Conservation (phyloP, 1,140 invertebrate species). For the Lucilia cuprina region DNA sequence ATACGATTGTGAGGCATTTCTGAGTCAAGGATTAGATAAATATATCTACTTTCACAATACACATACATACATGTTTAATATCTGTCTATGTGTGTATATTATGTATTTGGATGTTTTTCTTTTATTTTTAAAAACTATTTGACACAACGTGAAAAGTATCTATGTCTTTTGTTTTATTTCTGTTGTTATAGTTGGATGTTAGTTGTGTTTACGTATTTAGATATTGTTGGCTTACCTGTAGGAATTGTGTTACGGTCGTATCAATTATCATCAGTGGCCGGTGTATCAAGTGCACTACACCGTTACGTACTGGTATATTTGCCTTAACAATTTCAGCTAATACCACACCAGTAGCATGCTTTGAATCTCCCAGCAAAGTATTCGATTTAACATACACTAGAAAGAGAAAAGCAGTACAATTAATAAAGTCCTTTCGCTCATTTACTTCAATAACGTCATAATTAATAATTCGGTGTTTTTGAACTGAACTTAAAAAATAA, state of each 20-base stretch:
- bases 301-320: conserved; percentile 93
- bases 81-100: background rate
- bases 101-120: background rate
- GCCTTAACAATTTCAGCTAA: conserved; percentile 84
- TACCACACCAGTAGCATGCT: conserved; percentile 81
- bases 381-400: conserved; percentile 88
- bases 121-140: background rate
- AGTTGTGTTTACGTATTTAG: background rate
- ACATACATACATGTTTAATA: background rate
- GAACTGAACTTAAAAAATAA: too few species aligned
- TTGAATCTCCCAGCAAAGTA: conserved; percentile 78
- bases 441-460: too few species aligned
- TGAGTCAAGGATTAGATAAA: background rate
- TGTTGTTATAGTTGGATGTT: background rate
- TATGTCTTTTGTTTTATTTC: background rate
- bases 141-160: background rate
- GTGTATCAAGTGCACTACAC: conserved; percentile 90
- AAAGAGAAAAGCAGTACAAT: conserved; percentile 36
- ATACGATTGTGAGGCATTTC: background rate
- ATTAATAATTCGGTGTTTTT: too few species aligned
- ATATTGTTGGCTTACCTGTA: conserved; percentile 71
- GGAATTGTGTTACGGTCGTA: conserved; percentile 80
- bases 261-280: conserved; percentile 90
- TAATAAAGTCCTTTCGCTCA: background rate
- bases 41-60: background rate